Base-by-base conservation (phyloP, 2,797 vertebrate genomes). In the Limosa lapponica region DNA sequence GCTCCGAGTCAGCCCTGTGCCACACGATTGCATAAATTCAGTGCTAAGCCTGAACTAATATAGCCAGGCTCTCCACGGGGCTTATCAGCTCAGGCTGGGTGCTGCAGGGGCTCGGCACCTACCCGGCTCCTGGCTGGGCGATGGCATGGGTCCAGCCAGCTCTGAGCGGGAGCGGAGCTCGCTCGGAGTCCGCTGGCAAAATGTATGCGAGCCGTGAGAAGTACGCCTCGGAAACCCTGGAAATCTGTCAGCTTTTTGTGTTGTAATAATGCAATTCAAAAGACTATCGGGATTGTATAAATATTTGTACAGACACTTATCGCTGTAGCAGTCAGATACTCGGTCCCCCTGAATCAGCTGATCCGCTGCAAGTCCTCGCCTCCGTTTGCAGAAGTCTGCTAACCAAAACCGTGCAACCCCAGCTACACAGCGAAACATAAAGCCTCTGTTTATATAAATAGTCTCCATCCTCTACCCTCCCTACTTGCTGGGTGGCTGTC, bases 221-320 rank as follows among this genome's bases (percentile, higher is more conserved):
- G 70, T 3, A 27, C 2, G 9, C 64, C 78, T 86, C 3, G 3
- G 83, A 95, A 94, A 89, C 61, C 51, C 94, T 96, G 95, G 95
- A 97, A 95, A 95, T 54, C 80, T 84, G 96, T 95, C 94, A 97
- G 96, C 94, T 95, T 73, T 90, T 80, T 52, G 48, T 81, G 91
- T 93, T 94, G 93, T 75, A 96, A 97, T 90, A 95, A 96, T 65
- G 84, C 89, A 94, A 97, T 96, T 94, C 95, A 89, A 87, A 97
- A 93, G 94, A 95, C 95, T 91, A 97, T 95, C 66, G 27, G 96
- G 95, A 95, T 90, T 97, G 91, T 95, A 95, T 96, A 97, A 98
- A 98, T 98, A 97, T 97, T 97, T 98, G 97, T 91, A 97, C 87
- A 97, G 97, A 97, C 95, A 94, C 94, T 98, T 97, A 97, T 97